Evolutionary conservation across 2,888 invertebrate genomes (phyloP).

Genomic region (Diabrotica balteata): DNA sequence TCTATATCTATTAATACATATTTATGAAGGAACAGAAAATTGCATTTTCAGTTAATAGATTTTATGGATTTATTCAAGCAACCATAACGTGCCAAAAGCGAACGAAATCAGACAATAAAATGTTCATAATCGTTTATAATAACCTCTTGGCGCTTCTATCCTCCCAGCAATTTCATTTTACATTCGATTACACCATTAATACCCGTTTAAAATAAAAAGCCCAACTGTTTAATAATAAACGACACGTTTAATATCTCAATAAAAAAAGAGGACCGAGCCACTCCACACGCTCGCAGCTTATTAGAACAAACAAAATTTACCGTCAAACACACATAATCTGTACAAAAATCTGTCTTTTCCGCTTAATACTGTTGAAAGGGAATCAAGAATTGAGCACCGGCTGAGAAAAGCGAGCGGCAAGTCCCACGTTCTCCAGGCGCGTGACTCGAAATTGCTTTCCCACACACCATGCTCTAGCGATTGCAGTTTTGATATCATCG

Average conservation of each 20-base stretch:
- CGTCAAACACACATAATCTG: conserved; percentile 48
- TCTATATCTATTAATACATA: too few relatives aligned
- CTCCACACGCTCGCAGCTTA: conserved; percentile 32
- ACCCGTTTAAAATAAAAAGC: conserved; percentile 8
- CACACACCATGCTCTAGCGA: conserved; percentile 49
- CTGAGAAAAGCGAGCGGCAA: conserved; percentile 41
- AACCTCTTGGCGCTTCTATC: not conserved
- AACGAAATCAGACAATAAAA: not conserved
- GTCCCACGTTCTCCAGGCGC: conserved; percentile 48
- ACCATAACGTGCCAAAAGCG: not conserved
- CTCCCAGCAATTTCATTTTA: conserved; percentile 12
- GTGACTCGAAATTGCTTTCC: conserved; percentile 52
- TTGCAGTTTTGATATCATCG: conserved; percentile 47
- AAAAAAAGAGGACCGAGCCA: conserved; percentile 21
- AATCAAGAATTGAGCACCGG: conserved; percentile 49
- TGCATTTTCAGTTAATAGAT: too few relatives aligned
- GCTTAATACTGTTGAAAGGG: conserved; percentile 53
- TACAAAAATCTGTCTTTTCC: conserved; percentile 53
- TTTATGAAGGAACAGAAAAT: too few relatives aligned
- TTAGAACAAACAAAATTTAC: conserved; percentile 43
- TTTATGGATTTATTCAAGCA: too few relatives aligned
- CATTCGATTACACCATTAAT: conserved; percentile 14
- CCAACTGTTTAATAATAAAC: conserved; percentile 23
- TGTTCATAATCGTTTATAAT: too few relatives aligned
- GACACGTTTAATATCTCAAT: conserved; percentile 19